Evolutionary conservation across 2,797 vertebrate genomes (phyloP), one percentile per base, ranked within the genome.

Genomic region (Moxostoma hubbsi): DNA sequence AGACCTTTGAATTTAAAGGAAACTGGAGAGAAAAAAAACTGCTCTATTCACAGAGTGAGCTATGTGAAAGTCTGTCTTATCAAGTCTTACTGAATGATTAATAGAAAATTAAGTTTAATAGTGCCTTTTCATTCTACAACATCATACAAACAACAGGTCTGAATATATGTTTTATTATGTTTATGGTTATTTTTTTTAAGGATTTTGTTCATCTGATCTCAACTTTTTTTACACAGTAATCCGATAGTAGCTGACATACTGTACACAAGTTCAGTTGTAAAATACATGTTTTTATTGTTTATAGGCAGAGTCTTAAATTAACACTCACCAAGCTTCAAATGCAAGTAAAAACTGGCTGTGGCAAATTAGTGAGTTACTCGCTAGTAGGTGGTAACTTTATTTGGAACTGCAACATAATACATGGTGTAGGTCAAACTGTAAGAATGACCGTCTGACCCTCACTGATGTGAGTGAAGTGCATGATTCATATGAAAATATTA

Each of bases 1-100:
- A 89, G 90, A 88, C 88, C 87, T 90, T 91, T 87, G 85, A 90
- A 89, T 88, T 81, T 78, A 24, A 81, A 53, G 74, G 83, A 68
- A 82, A 84, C 76, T 75, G 36, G 81, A 77, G n/a, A n/a, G n/a
- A n/a, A n/a, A 83, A 84, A 85, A 50, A 50, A 70, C 59, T 18
- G 70, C 47, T 55, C 61, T 80, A 51, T 63, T 64, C 79, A 87
- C 81, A 80, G 69, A 78, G 81, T 24, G 53, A 58, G 51, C 73
- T 70, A 80, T 85, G 72, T 85, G 66, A 82, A 83, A 61, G 72
- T 70, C 51, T 45, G 78, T 65, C 76, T 86, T 80, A 82, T 86
- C 82, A 79, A 57, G 49, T 51, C 57, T 69, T 84, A 75, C 16
- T 78, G 59, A 78, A 84, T 54, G 67, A 75, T 43, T 10, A 80